Base-by-base conservation (phyloP, 2,113 vertebrate genomes). In the Lycaon pictus region DNA sequence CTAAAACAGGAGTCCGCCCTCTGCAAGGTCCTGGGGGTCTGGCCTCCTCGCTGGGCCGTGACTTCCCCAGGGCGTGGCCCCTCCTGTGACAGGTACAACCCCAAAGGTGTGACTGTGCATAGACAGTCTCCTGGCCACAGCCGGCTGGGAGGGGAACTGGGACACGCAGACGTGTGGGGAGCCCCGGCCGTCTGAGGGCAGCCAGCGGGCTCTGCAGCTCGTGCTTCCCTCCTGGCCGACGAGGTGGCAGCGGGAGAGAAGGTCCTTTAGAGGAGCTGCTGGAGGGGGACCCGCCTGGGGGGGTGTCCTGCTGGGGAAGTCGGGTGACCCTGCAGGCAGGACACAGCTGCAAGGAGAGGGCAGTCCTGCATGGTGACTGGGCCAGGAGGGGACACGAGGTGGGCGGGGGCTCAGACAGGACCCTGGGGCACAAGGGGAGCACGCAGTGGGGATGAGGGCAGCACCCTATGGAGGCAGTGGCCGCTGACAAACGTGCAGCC, bases 11-110 rank as follows among this genome's bases (percentile, higher is more conserved):
- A 32, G 35, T 13, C 71, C 3, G 43, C 23, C 11, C 23, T 29
- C 25, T 23, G 1, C 9, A 0, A n/a, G 8, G 43, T 0, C 11
- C 2, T 11, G 0, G 16, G 37, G 51, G 3, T 1, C 65, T 11
- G 17, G 37, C n/a, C 56, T 27, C 80, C 2, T 2, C 11, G 11
- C 35, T 1, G 43, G 43, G 0, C 48, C 11, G n/a, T 56, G 83
- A 71, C 32, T 15, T 58, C 48, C 51, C 9, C 1, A 0, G 10
- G 43, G 6, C 25, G 1, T 0, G 27, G 53, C 22, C 2, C 22
- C 3, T 4, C 27, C 11, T 27, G 15, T 7, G 25, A 29, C 2
- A 0, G 32, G 20, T 35, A 20, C 11, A 17, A 55, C 48, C 53
- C 48, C 7, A 2, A 32, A 9, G 32, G 6, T 19, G 22, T 65